Conservation (phyloP, 2,888 invertebrate species). For the Diploptera punctata region DNA sequence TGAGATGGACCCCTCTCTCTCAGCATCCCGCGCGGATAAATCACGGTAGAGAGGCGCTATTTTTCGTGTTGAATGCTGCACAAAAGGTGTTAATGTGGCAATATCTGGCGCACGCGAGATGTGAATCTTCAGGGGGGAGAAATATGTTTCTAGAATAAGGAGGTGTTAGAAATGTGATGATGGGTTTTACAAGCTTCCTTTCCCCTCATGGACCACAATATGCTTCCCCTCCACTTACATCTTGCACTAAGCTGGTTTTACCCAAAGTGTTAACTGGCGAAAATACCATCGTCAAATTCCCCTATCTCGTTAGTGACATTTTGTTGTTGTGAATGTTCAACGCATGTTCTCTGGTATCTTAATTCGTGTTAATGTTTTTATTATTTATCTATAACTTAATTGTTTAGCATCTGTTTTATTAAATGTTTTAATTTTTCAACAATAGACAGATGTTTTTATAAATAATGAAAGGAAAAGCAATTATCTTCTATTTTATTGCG, state of each 20-base stretch:
- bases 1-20: background rate
- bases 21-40: slow-evolving; percentile 8
- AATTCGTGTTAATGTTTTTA: no score
- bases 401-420: no score
- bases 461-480: no score
- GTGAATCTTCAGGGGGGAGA: background rate
- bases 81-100: slow-evolving; percentile 26
- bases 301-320: background rate
- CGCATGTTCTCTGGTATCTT: no score
- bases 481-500: no score
- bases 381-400: no score
- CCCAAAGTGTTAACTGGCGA: background rate
- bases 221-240: no score
- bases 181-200: background rate
- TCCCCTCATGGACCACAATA: background rate
- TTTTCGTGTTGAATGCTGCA: slow-evolving; percentile 20
- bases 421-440: no score
- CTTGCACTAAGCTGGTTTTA: background rate
- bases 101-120: slow-evolving; percentile 35
- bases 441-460: no score
- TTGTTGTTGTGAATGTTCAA: no score
- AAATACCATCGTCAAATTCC: background rate
- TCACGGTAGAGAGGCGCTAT: background rate
- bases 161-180: slow-evolving; percentile 6
- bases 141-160: background rate